Evolutionary conservation across 1,140 invertebrate species (phyloP).

Genomic region (Gryllus bimaculatus): DNA sequence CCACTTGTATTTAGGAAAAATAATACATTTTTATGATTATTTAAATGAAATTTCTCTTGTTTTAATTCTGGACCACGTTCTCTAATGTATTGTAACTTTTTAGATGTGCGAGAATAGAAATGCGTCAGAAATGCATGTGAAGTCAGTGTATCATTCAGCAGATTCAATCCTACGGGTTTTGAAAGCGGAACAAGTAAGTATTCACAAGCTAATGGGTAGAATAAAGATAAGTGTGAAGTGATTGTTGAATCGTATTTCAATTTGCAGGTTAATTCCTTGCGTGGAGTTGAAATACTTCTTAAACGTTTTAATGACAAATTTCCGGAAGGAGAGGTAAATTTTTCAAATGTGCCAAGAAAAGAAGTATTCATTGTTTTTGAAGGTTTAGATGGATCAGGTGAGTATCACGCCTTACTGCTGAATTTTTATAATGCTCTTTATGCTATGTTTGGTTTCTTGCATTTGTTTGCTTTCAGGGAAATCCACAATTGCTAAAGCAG

Average conservation of each 20-base stretch:
- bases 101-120: too few relatives aligned
- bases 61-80: too few relatives aligned
- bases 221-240: too few relatives aligned
- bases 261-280: background rate
- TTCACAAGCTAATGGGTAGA: background rate
- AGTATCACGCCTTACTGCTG: background rate
- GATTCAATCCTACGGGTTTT: constrained; percentile 12
- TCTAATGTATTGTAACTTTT: too few relatives aligned
- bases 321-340: background rate
- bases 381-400: constrained; percentile 14
- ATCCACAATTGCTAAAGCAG: constrained; percentile 15
- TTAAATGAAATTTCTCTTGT: too few relatives aligned
- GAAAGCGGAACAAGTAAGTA: constrained; percentile 14
- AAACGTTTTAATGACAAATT: background rate
- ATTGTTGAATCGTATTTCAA: background rate
- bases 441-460: background rate
- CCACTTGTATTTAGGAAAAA: too few relatives aligned
- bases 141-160: constrained; percentile 16
- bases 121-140: background rate
- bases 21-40: too few relatives aligned
- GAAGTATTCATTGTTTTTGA: constrained; percentile 19
- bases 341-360: background rate
- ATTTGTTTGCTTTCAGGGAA: constrained; percentile 18
- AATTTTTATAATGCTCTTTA: background rate
- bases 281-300: background rate